These are phyloP conservation scores for Hipparchia sbordonii DNA, from an alignment of 2,888 invertebrate species.

Conservation along the genomic window DNA sequence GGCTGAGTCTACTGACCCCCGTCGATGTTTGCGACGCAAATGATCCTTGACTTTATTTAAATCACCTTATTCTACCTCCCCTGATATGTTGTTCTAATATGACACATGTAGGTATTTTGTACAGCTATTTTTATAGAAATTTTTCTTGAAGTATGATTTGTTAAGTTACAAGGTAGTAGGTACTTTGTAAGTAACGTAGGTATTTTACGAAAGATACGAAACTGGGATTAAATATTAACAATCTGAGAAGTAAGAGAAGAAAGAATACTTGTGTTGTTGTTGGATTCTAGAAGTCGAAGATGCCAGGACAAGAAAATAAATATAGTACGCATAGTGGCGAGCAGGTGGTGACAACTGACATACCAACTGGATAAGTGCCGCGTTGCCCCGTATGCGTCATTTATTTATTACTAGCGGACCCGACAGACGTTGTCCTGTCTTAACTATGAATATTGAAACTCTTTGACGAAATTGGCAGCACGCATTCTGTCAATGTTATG, in stretches of 20 bases:
- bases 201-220: not conserved
- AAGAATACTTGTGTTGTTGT: not conserved
- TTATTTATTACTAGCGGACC: too few relatives aligned
- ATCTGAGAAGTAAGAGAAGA: not conserved
- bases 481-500: too few relatives aligned
- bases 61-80: conserved; percentile 56
- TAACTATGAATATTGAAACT: too few relatives aligned
- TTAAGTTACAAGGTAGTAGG: not conserved
- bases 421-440: too few relatives aligned
- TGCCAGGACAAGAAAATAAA: too few relatives aligned
- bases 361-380: too few relatives aligned
- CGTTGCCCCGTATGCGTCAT: too few relatives aligned
- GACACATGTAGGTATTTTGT: not conserved
- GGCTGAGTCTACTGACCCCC: conserved; percentile 80
- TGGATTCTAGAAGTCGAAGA: not conserved
- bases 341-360: too few relatives aligned
- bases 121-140: too few relatives aligned
- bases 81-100: conserved; percentile 35
- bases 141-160: too few relatives aligned
- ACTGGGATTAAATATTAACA: not conserved
- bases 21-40: conserved; percentile 73
- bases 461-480: too few relatives aligned
- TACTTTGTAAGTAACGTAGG: not conserved
- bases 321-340: too few relatives aligned
- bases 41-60: conserved; percentile 81